Percentiles rank a stretch among this genome's conserved stretches.
Evolutionary conservation across 2,888 invertebrate genomes (phyloP).

Genomic region (Epistrophe eligans): DNA sequence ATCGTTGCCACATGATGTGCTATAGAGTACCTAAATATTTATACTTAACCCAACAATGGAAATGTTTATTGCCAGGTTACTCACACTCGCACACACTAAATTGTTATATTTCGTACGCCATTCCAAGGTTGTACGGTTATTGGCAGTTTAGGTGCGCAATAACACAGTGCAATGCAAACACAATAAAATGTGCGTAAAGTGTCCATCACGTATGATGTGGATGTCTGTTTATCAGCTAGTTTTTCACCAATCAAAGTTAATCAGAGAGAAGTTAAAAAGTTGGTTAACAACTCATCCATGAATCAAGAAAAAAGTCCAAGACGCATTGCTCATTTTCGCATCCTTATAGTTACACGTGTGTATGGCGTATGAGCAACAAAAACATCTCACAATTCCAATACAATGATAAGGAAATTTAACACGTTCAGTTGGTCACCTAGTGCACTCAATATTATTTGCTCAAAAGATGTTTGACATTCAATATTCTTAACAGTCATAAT

Average conservation of each 20-base stretch:
- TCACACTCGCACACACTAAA: conserved; percentile 29
- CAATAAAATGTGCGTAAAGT: conserved; percentile 51
- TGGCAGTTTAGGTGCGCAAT: conserved; percentile 72
- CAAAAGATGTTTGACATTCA: background rate
- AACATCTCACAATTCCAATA: background rate
- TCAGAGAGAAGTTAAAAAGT: background rate
- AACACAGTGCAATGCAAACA: conserved; percentile 49
- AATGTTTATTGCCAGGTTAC: conserved; percentile 67
- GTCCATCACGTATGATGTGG: conserved; percentile 42
- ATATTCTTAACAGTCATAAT: conserved; percentile 2
- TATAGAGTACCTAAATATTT: conserved; percentile 43
- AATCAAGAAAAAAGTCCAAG: background rate
- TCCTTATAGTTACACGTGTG: background rate
- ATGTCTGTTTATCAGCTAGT: conserved; percentile 32
- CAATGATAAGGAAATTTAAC: background rate
- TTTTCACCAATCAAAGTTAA: conserved; percentile 8
- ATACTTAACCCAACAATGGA: conserved; percentile 66
- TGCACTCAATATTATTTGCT: conserved; percentile 3
- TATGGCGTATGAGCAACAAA: background rate
- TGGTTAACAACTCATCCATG: background rate
- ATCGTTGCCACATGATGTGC: conserved; percentile 64
- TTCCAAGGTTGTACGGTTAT: conserved; percentile 72
- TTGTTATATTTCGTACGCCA: conserved; percentile 61
- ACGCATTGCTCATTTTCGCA: background rate
- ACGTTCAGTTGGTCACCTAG: conserved; percentile 6